phyloP scores from a whole-genome alignment of 2,113 vertebrate species.

The Phainopepla nitens region DNA sequence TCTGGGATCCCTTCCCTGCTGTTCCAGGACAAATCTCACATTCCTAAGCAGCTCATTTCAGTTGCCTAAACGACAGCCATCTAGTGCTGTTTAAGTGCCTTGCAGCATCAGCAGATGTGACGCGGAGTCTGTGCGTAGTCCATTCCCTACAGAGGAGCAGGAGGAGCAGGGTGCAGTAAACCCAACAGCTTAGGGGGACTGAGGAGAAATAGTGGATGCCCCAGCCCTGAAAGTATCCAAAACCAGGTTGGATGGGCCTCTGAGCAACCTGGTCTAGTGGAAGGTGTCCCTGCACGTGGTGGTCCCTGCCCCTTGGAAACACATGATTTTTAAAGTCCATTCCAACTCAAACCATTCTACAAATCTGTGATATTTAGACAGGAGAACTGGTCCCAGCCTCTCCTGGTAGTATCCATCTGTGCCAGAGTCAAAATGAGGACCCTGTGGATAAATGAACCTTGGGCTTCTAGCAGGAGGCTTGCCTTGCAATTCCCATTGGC shows the following conservation, averaged over 20 bases:
- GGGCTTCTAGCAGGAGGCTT: neutral
- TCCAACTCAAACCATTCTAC: neutral
- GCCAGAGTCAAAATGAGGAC: neutral
- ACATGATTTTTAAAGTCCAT: neutral
- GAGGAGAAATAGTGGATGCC: neutral
- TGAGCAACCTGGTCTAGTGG: neutral
- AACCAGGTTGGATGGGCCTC: neutral
- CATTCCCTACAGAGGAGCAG: neutral
- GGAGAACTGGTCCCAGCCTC: neutral
- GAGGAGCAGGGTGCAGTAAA: neutral
- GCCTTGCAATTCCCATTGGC: neutral
- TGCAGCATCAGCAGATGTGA: neutral
- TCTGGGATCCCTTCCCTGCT: neutral
- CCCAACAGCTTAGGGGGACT: accelerated
- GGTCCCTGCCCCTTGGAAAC: neutral
- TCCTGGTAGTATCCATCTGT: neutral
- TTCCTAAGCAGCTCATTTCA: neutral
- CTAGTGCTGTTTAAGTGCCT: neutral
- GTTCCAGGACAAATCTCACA: neutral
- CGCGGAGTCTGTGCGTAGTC: accelerated
- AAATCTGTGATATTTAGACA: neutral
- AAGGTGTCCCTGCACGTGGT: neutral
- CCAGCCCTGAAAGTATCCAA: neutral
- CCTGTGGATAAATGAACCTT: accelerated
- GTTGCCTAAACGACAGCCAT: neutral